Evolutionary conservation across 2,797 vertebrate species (phyloP).

Genomic region (Propithecus perrieri): DNA sequence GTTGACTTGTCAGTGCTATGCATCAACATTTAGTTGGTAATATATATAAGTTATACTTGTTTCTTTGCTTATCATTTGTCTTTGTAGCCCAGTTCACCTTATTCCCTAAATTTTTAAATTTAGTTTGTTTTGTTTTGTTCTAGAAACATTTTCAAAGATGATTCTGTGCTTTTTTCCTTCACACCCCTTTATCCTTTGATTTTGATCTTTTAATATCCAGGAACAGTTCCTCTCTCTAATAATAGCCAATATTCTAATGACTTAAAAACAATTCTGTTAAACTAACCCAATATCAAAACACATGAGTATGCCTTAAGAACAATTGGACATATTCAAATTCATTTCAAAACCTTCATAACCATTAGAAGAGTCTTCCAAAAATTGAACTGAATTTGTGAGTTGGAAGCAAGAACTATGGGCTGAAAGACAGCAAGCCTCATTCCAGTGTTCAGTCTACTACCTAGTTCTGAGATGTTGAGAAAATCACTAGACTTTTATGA

Average conservation of each 20-base stretch:
- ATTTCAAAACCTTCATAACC: neutral
- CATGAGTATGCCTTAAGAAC: neutral
- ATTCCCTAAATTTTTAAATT: neutral
- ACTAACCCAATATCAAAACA: neutral
- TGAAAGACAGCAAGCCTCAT: neutral
- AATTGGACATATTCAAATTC: neutral
- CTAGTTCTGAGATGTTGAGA: neutral
- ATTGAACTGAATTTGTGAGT: neutral
- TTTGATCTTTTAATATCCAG: neutral
- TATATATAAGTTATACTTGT: neutral
- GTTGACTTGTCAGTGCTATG: neutral
- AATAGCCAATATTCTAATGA: neutral
- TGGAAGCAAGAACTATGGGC: neutral
- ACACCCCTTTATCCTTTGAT: neutral
- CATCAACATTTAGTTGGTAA: neutral
- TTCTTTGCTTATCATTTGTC: conserved; percentile 7
- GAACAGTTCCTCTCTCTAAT: neutral
- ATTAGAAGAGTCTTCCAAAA: neutral
- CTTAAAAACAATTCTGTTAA: neutral
- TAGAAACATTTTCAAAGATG: neutral
- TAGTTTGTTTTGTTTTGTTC: neutral
- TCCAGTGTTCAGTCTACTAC: neutral
- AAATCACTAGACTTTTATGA: conserved; percentile 16
- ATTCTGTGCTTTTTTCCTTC: neutral
- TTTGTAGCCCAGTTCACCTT: neutral